Evolutionary conservation across 2,113 vertebrate species (phyloP).

Genomic region (Alectura lathami): DNA sequence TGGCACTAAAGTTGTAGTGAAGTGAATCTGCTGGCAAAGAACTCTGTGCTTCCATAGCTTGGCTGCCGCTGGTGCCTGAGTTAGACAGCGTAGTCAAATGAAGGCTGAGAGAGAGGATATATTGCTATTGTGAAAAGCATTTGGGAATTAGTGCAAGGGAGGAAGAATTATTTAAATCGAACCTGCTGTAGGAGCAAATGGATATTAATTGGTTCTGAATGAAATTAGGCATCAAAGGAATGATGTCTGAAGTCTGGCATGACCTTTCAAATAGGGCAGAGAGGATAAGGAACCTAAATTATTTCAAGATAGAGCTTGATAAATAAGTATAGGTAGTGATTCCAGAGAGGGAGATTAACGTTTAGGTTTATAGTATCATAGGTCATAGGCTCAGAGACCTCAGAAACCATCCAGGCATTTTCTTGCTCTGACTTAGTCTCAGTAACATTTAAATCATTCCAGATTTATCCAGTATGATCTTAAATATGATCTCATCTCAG

Average conservation of each 20-base stretch:
- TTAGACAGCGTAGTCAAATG: not conserved
- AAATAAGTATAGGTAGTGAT: conserved; percentile 20
- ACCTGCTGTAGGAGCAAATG: conserved; percentile 29
- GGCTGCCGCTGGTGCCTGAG: not conserved
- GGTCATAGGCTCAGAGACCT: conserved; percentile 15
- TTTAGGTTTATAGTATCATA: conserved; percentile 21
- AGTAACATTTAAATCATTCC: conserved; percentile 29
- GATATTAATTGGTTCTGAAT: conserved; percentile 51
- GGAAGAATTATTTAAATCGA: conserved; percentile 23
- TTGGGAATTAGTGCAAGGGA: not conserved
- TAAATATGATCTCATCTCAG: conserved; percentile 32
- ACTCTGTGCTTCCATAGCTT: not conserved
- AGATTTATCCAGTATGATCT: conserved; percentile 26
- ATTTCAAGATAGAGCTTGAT: conserved; percentile 49
- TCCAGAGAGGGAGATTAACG: conserved; percentile 39
- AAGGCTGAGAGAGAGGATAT: not conserved
- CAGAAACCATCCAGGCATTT: conserved; percentile 36
- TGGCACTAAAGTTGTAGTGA: not conserved
- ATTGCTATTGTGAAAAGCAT: conserved; percentile 23
- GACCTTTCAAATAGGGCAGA: conserved; percentile 23
- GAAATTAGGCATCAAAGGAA: conserved; percentile 25
- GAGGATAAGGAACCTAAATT: conserved; percentile 37
- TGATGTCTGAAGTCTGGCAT: not conserved
- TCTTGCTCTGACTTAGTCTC: not conserved
- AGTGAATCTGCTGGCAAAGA: not conserved